These are phyloP conservation scores for Istiophorus platypterus DNA, from an alignment of 2,113 vertebrate species.

Conservation along the genomic window DNA sequence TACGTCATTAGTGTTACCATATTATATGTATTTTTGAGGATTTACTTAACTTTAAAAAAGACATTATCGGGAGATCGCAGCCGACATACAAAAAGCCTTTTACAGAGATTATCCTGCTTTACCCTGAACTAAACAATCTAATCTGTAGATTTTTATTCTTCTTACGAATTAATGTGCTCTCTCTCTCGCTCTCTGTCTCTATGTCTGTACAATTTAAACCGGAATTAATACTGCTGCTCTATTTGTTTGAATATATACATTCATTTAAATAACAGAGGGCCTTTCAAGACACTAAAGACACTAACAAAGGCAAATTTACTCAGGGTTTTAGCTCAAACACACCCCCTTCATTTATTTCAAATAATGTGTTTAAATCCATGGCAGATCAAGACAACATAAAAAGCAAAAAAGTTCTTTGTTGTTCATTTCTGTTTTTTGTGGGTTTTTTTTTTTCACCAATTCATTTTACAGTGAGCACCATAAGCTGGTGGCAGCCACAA, in stretches of 20 bases:
- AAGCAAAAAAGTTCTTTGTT: too few relatives aligned
- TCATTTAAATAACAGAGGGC: not conserved
- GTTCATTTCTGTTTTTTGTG: too few relatives aligned
- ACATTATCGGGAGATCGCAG: constrained; percentile 37
- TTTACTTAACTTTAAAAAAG: constrained; percentile 26
- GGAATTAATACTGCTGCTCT: too few relatives aligned
- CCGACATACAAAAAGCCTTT: constrained; percentile 44
- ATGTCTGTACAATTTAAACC: not conserved
- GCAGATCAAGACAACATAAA: too few relatives aligned
- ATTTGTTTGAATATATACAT: not conserved
- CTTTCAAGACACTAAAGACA: too few relatives aligned
- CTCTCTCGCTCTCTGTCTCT: constrained; percentile 6
- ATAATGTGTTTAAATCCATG: too few relatives aligned
- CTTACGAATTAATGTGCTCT: constrained; percentile 57
- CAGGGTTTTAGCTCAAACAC: too few relatives aligned
- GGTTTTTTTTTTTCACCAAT: too few relatives aligned
- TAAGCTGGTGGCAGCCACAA: too few relatives aligned
- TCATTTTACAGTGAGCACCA: too few relatives aligned
- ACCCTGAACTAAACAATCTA: constrained; percentile 54
- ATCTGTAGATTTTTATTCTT: constrained; percentile 61
- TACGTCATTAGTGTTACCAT: not conserved
- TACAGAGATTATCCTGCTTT: constrained; percentile 68
- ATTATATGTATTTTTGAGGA: not conserved
- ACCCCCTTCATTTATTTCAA: too few relatives aligned
- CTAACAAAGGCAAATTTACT: too few relatives aligned